Evolutionary conservation across 2,888 invertebrate species (phyloP), one percentile per base, ranked within the genome.

Genomic region (Oligia latruncula): DNA sequence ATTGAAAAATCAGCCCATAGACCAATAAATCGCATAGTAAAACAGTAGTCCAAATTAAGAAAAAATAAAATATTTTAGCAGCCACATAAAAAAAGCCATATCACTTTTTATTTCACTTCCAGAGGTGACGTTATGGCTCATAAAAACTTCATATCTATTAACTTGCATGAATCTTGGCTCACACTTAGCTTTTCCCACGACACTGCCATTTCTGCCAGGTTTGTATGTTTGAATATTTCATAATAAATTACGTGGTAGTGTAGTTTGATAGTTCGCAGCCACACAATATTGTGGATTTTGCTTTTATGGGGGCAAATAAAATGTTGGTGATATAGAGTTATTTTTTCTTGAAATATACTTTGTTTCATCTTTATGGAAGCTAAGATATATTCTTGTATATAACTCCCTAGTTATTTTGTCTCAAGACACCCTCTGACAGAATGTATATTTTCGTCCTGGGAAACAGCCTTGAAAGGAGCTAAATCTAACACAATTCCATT

Each of bases 141-240:
- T 94, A 94, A 94, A 94, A 93, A 91, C 91, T 93, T 92, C 92
- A 93, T 94, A 93, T 93, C 93, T 94, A 94, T 94, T 94, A 93
- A 94, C 91, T 92, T 92, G 91, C 90, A 92, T 90, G 92, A 93
- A 92, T 92, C 92, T 92, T 91, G 90, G 82, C 87, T 89, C 90
- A 90, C 90, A 90, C 92, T 92, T 90, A 90, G 85, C 86, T 88
- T 87, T 86, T 83, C 78, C 87, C 87, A 90, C 89, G 88, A 88
- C 77, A 86, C 86, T 86, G 87, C 84, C 78, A 87, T 89, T 88
- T 88, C 80, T 85, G 77, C 35, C 40, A 70, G 62, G 74, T 84
- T 81, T 84, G 78, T 84, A 62, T 87, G 73, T 77, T 83, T 89
- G 82, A 85, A 88, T 88, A 88, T 90, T 85, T 89, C 80, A 85